Evolutionary conservation across 2,797 vertebrate species (phyloP).

Genomic region (Syngnathus acus): DNA sequence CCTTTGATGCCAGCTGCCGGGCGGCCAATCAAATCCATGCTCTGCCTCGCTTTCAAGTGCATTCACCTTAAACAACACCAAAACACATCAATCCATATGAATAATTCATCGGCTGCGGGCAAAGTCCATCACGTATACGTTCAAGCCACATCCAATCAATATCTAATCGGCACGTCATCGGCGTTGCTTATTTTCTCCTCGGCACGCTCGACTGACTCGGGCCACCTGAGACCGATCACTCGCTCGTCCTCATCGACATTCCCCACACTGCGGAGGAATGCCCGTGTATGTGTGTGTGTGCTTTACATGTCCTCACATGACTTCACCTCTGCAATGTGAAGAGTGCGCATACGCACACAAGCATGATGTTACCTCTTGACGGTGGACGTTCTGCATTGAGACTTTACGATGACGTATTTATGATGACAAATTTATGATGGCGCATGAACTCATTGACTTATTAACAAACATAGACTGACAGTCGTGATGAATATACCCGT

Average conservation of each 20-base stretch:
- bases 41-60: conserved; percentile 2
- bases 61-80: conserved; percentile 1
- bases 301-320: conserved; percentile 32
- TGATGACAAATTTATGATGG: too few species aligned
- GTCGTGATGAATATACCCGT: too few species aligned
- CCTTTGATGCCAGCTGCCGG: neutral
- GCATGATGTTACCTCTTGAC: neutral
- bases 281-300: neutral
- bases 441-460: too few species aligned
- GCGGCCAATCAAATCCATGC: neutral
- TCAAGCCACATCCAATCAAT: neutral
- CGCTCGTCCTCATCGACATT: conserved; percentile 35
- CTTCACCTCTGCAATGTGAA: conserved; percentile 1
- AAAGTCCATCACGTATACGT: neutral
- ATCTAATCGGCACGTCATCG: neutral
- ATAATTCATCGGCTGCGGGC: neutral
- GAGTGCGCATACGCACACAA: neutral
- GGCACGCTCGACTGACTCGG: conserved; percentile 2
- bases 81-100: neutral
- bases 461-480: too few species aligned
- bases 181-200: neutral
- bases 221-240: conserved; percentile 8
- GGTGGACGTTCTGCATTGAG: neutral
- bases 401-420: neutral
- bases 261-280: conserved; percentile 8